Evolutionary conservation across 2,888 invertebrate genomes (phyloP), one percentile per base, ranked within the genome.

Genomic region (Drosophila paranaensis): DNA sequence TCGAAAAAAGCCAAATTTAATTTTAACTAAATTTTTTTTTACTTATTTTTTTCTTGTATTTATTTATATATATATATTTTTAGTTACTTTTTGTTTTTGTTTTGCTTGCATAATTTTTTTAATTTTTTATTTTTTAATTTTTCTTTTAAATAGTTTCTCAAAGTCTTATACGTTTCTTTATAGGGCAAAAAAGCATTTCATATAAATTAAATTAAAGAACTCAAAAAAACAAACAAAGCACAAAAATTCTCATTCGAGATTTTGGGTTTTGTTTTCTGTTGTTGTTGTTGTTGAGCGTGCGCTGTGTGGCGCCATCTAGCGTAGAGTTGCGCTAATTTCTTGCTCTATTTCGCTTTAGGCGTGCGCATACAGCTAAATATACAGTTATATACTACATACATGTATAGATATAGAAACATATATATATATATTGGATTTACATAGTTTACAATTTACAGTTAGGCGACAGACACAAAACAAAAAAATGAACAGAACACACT

Each of bases 101-200:
- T 61, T 57, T 73, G 54, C 70, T 63, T 69, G 48, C 48, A 48
- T 45, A 54, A 39, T 57, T 72, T 55, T 58, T 58, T 33, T 68
- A 42, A 54, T 76, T 68, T 61, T 68, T 66, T 73, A 68, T 55
- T 35, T 56, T 54, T 71, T 71, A 73, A 71, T 43, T 53, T 54
- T 62, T 61, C 53, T 48, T 70, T 82, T 89, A 82, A 78, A 83
- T 85, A 82, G 82, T 89, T 86, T 81, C 72, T 86, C 82, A 90
- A 77, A 90, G 90, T 90, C 90, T 90, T 91, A 91, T 90, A 91
- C 81, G 91, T 90, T 90, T 91, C 91, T 81, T 91, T 88, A 83
- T 90, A 90, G 90, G 90, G 90, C 90, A 91, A 90, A 90, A 81
- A 83, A 86, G 89, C 79, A 86, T 83, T 54, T 54, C 82, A 82